Evolutionary conservation across 1,140 invertebrate genomes (phyloP), one percentile per base, ranked within the genome.

Genomic region (Cotesia chilonis): DNA sequence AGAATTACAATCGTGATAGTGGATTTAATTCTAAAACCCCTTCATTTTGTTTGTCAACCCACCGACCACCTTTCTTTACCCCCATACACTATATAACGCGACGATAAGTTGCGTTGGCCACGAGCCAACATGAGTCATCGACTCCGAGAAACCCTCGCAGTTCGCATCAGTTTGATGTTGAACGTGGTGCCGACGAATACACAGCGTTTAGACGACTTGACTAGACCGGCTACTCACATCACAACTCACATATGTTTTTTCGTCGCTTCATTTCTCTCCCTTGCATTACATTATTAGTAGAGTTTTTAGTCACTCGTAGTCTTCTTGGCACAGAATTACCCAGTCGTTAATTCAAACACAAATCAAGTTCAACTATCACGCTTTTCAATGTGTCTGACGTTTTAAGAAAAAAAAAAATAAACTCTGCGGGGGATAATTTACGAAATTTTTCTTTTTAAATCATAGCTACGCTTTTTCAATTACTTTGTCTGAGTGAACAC

Each of bases 81-180:
- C 12, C 47, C 57, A 63, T 61, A 20, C 20, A 51, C 51, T 65
- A 66, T 70, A 20, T 57, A 72, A 71, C 67, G 63, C 61, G 38
- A 65, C 72, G 67, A 60, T 52, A 70, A 70, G 70, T 72, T 73
- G 73, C 76, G 78, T 80, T 81, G 80, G 84, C 81, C 75, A 68
- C 65, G 68, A 81, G 79, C 82, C 84, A 84, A 83, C 77, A 77
- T 84, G 83, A 84, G 83, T 85, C 84, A 84, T 79, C 86, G 83
- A 83, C 83, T 84, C 81, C 79, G 85, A 79, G 79, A 85, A 85
- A 85, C 78, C 78, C 81, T 79, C 74, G 76, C 71, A 75, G 77
- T 77, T 77, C 77, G 79, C 78, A 81, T 80, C 79, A 79, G 78
- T 83, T 79, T 79, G 78, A 82, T 84, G 79, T 81, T 70, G 76